Percentiles rank a stretch among this genome's conserved stretches.
phyloP scores from a whole-genome alignment of 2,888 invertebrate species.

The Polymixis flavicincta region DNA sequence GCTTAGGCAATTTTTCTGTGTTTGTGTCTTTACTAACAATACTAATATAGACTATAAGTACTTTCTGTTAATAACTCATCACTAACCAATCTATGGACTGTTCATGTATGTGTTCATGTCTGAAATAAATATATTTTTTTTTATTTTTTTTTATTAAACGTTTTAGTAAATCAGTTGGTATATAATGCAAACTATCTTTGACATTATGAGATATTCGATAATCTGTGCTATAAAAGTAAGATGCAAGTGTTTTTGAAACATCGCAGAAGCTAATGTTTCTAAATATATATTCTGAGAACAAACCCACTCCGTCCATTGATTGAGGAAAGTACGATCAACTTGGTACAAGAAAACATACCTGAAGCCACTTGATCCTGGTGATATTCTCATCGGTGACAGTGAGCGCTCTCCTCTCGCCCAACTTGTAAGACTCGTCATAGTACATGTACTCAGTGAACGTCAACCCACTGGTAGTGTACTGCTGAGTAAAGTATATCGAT shows the following conservation, averaged over 20 bases:
- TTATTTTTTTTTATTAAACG: too few species aligned
- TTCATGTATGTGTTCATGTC: too few species aligned
- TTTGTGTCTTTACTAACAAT: too few species aligned
- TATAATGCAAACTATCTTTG: too few species aligned
- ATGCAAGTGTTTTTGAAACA: too few species aligned
- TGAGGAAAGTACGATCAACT: neutral
- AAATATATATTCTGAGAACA: neutral
- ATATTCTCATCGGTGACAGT: slow-evolving; percentile 94
- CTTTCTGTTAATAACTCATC: too few species aligned
- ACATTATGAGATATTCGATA: too few species aligned
- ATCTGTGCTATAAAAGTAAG: too few species aligned
- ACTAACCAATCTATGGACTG: too few species aligned
- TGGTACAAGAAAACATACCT: slow-evolving; percentile 71
- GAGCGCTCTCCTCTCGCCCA: slow-evolving; percentile 92
- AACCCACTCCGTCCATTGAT: neutral
- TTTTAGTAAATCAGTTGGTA: neutral
- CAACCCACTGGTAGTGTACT: slow-evolving; percentile 95
- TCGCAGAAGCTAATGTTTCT: neutral
- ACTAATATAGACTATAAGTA: too few species aligned
- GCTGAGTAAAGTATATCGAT: slow-evolving; percentile 96
- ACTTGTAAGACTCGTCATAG: slow-evolving; percentile 93
- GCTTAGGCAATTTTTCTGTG: too few species aligned
- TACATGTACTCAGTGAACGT: slow-evolving; percentile 94
- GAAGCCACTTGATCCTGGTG: slow-evolving; percentile 91
- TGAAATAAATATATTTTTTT: too few species aligned